Percentiles rank a stretch among this genome's conserved stretches.
These are phyloP conservation scores for Mallotus villosus DNA, from an alignment of 2,797 vertebrate genomes.

Conservation along the genomic window DNA sequence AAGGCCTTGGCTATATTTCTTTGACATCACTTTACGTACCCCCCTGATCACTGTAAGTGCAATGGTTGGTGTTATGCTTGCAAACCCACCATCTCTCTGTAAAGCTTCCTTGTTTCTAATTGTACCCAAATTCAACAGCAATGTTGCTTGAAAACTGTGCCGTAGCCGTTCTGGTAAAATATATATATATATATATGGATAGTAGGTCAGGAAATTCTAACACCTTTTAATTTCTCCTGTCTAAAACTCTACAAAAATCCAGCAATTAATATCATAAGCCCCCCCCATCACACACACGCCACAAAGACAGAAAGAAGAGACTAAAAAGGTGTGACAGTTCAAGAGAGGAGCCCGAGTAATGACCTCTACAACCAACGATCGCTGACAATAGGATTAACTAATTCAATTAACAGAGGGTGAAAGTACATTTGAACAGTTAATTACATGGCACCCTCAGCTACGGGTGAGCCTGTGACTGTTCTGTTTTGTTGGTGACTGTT, in stretches of 20 bases:
- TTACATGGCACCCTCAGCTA: constrained; percentile 76
- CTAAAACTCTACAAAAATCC: too few relatives aligned
- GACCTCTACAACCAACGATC: constrained; percentile 72
- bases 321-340: constrained; percentile 43
- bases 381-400: constrained; percentile 82
- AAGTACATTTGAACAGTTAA: constrained; percentile 89
- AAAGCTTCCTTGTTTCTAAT: not conserved
- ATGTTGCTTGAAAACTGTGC: not conserved
- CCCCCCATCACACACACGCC: not conserved
- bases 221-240: too few relatives aligned
- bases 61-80: constrained; percentile 35
- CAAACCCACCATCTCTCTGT: constrained; percentile 24
- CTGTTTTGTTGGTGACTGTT: constrained; percentile 83
- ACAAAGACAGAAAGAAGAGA: constrained; percentile 41
- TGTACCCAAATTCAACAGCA: not conserved
- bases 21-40: constrained; percentile 64
- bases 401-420: constrained; percentile 76
- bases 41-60: constrained; percentile 46
- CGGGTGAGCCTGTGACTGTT: constrained; percentile 80
- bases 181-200: too few relatives aligned
- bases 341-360: constrained; percentile 68
- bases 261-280: too few relatives aligned
- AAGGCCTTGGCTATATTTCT: constrained; percentile 41
- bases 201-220: too few relatives aligned
- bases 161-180: too few relatives aligned